phyloP scores from a whole-genome alignment of 2,113 vertebrate species.

The Chiloscyllium plagiosum region DNA sequence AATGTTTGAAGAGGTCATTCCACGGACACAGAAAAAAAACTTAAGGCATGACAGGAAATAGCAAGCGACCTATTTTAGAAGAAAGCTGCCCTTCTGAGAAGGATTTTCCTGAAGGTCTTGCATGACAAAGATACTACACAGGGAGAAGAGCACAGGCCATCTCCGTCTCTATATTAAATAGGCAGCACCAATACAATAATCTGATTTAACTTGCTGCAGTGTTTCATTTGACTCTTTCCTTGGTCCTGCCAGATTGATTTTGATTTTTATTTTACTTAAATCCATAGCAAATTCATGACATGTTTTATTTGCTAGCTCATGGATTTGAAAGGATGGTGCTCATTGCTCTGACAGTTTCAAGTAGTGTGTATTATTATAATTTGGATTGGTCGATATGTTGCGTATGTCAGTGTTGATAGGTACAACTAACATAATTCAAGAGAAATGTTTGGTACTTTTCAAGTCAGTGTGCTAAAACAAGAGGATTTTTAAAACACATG shows the following conservation, averaged over 20 bases:
- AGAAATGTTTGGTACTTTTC: neutral
- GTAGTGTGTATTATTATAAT: neutral
- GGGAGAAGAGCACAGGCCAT: constrained; percentile 40
- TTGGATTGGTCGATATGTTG: neutral
- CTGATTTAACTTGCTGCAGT: neutral
- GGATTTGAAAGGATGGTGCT: neutral
- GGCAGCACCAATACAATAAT: neutral
- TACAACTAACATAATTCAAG: neutral
- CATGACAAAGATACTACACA: constrained; percentile 62
- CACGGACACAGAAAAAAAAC: constrained; percentile 48
- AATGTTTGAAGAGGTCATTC: constrained; percentile 47
- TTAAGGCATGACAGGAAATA: constrained; percentile 54
- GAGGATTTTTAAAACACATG: neutral
- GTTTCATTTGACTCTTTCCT: constrained; percentile 3
- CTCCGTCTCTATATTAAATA: constrained; percentile 54
- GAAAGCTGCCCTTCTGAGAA: constrained; percentile 57
- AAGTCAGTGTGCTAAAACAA: neutral
- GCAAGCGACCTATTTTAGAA: constrained; percentile 48
- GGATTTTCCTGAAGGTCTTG: constrained; percentile 45
- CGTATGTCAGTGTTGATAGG: neutral
- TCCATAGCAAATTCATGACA: constrained; percentile 52
- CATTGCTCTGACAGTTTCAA: neutral
- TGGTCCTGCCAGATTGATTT: constrained; percentile 55
- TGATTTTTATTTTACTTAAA: constrained; percentile 54
- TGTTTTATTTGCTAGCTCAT: neutral